Percentiles rank a stretch among this genome's conserved stretches.
phyloP scores from a whole-genome alignment of 2,797 vertebrate species.

The Gallirallus australis region DNA sequence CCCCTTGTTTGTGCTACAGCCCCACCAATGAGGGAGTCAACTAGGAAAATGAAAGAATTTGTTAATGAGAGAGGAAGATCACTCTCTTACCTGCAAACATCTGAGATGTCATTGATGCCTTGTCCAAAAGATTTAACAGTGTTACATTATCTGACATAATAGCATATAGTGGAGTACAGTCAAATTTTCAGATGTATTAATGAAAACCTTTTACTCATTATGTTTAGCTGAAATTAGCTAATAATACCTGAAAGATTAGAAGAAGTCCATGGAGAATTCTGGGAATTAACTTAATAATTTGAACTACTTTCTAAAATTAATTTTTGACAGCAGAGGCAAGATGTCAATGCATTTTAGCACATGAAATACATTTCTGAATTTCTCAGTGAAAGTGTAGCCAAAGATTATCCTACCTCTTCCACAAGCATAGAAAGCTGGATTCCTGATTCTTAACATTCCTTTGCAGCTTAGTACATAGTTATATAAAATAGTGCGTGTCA shows the following conservation, averaged over 20 bases:
- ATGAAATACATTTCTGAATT: background rate
- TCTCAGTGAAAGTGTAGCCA: background rate
- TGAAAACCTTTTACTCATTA: background rate
- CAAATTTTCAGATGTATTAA: background rate
- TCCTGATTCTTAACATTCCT: slow-evolving; percentile 4
- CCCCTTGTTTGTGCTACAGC: background rate
- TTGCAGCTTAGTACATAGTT: background rate
- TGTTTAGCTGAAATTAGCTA: background rate
- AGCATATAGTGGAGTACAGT: background rate
- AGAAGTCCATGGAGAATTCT: background rate
- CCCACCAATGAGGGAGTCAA: background rate
- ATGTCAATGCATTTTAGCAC: background rate
- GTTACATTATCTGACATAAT: background rate
- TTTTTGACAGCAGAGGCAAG: background rate
- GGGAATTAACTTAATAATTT: background rate
- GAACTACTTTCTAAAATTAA: slow-evolving; percentile 4
- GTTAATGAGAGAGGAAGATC: background rate
- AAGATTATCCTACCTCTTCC: background rate
- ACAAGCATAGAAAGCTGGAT: background rate
- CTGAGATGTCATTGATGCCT: rapidly evolving
- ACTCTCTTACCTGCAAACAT: background rate
- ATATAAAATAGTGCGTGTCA: background rate
- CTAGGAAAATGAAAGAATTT: background rate
- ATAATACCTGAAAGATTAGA: background rate
- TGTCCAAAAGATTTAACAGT: background rate